Percentiles rank a stretch among this genome's conserved stretches.
These are phyloP conservation scores for Diaperis boleti DNA, from an alignment of 2,888 invertebrate genomes.

Conservation along the genomic window DNA sequence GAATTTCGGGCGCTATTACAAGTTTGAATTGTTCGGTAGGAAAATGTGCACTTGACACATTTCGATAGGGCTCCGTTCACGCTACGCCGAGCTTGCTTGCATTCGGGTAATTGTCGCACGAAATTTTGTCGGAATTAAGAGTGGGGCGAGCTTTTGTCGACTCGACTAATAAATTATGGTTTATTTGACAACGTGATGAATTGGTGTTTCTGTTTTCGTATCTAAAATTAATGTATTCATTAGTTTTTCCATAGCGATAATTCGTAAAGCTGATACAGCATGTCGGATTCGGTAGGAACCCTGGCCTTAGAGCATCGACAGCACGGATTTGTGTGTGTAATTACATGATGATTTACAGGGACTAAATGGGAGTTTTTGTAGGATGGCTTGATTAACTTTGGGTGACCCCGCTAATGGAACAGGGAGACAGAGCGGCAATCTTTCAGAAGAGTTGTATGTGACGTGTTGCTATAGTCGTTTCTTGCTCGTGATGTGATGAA, in stretches of 20 bases:
- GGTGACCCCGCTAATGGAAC: no score
- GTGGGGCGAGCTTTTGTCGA: not conserved
- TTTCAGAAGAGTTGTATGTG: no score
- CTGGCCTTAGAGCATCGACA: slow-evolving; percentile 4
- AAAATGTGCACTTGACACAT: slow-evolving; percentile 29
- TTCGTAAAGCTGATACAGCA: not conserved
- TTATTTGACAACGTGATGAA: slow-evolving; percentile 25
- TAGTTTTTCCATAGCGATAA: slow-evolving; percentile 4
- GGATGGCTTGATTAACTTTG: not conserved
- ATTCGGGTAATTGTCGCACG: not conserved
- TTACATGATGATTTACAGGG: slow-evolving; percentile 8
- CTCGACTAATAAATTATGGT: slow-evolving; percentile 3
- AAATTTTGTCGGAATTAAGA: not conserved
- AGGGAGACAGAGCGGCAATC: no score
- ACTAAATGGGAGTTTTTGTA: not conserved
- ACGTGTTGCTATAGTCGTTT: no score
- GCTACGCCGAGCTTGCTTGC: not conserved
- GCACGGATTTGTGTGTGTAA: slow-evolving; percentile 7
- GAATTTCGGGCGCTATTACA: slow-evolving; percentile 23
- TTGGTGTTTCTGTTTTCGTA: slow-evolving; percentile 4
- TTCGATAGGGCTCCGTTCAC: no score
- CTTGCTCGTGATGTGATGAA: no score
- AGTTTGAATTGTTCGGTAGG: slow-evolving; percentile 20
- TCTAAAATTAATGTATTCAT: slow-evolving; percentile 1
- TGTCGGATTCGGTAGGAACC: no score